phyloP scores from a whole-genome alignment of 2,888 invertebrate genomes.

The Xylota segnis region DNA sequence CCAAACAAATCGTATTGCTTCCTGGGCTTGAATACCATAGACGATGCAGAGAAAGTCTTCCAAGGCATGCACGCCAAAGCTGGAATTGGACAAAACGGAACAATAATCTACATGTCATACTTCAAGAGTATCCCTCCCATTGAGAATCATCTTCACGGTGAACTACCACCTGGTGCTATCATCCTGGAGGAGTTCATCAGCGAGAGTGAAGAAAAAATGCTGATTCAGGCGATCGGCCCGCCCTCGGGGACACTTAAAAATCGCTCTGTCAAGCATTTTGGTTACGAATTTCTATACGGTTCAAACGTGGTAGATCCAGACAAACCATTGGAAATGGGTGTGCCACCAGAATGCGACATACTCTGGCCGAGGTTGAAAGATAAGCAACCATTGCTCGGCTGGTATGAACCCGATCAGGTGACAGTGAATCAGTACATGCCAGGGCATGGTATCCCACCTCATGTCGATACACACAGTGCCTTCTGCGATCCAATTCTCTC shows the following conservation, averaged over 20 bases:
- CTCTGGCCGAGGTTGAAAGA: slow-evolving; percentile 85
- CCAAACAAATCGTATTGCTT: slow-evolving; percentile 94
- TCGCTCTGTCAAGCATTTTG: slow-evolving; percentile 94
- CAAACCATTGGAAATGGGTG: slow-evolving; percentile 87
- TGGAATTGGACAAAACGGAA: slow-evolving; percentile 86
- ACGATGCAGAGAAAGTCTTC: slow-evolving; percentile 87
- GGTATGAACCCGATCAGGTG: slow-evolving; percentile 89
- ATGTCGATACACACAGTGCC: slow-evolving; percentile 97
- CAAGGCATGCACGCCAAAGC: slow-evolving; percentile 87
- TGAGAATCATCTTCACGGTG: slow-evolving; percentile 81
- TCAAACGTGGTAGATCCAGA: slow-evolving; percentile 92
- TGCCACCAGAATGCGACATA: slow-evolving; percentile 89
- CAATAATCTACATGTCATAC: slow-evolving; percentile 87
- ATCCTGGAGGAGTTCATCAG: slow-evolving; percentile 90
- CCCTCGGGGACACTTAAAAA: slow-evolving; percentile 87
- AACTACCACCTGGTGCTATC: slow-evolving; percentile 89
- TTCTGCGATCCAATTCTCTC: slow-evolving; percentile 96
- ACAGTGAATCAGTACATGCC: slow-evolving; percentile 94
- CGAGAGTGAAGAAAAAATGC: slow-evolving; percentile 87
- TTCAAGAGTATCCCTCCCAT: slow-evolving; percentile 78
- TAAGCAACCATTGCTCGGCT: slow-evolving; percentile 80
- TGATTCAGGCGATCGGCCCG: slow-evolving; percentile 87
- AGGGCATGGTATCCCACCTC: slow-evolving; percentile 97
- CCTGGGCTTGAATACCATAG: slow-evolving; percentile 86
- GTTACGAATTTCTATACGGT: slow-evolving; percentile 95